Evolutionary conservation across 92 coral and sea anemone genomes (phyloP).

Genomic region (Porites divaricata): DNA sequence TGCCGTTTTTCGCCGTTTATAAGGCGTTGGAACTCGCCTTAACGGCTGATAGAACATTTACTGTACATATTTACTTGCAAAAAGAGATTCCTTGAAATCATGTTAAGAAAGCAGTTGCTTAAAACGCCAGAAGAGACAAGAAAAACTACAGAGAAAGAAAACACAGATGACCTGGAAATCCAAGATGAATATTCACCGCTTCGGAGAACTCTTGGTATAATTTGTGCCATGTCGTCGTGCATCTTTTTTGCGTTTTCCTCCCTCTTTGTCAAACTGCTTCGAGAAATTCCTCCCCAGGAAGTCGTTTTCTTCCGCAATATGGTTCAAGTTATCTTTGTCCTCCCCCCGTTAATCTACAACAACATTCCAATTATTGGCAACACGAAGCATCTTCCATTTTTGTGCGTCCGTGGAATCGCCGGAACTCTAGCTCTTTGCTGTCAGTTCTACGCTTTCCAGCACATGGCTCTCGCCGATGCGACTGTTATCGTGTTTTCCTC

Average conservation of each 20-base stretch:
- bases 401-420: constrained; percentile 82
- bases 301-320: constrained; percentile 92
- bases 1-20: background rate
- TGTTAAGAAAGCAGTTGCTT: background rate
- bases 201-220: constrained; percentile 62
- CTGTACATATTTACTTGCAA: background rate
- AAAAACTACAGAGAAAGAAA: background rate
- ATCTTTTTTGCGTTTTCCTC: constrained; percentile 93
- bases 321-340: constrained; percentile 81
- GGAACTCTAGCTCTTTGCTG: constrained; percentile 94
- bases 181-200: constrained; percentile 23
- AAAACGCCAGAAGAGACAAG: background rate
- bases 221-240: constrained; percentile 83
- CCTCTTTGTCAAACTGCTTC: constrained; percentile 83
- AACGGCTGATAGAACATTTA: too few relatives aligned
- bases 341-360: constrained; percentile 84
- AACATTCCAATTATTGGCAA: constrained; percentile 58
- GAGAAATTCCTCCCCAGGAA: constrained; percentile 92
- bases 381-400: constrained; percentile 62
- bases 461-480: constrained; percentile 92
- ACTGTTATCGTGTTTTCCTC: constrained; percentile 94
- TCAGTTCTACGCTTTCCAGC: constrained; percentile 95
- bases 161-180: background rate
- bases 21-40: background rate
- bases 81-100: background rate